Percentiles rank a stretch among this genome's conserved stretches.
phyloP scores from a whole-genome alignment of 2,113 vertebrate species.

The Labeo catla region DNA sequence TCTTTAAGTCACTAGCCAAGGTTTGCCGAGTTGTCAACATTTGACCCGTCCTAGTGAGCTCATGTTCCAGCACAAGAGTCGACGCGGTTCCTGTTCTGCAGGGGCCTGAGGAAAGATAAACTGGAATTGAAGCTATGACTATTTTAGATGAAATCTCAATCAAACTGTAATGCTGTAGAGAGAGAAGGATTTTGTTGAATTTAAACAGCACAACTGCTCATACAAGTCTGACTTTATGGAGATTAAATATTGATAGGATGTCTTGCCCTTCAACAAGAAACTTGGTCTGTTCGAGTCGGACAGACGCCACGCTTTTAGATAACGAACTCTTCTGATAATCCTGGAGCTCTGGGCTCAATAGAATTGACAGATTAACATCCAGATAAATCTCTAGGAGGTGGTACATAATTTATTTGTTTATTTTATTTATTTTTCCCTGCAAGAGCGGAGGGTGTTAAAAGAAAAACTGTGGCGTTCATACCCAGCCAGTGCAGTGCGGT shows the following conservation, averaged over 20 bases:
- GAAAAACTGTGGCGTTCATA: not conserved
- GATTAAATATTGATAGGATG: conserved; percentile 68
- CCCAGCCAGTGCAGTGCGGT: not conserved
- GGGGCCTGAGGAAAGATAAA: conserved; percentile 25
- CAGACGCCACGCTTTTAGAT: conserved; percentile 57
- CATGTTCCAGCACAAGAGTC: conserved; percentile 3
- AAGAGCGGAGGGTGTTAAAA: conserved; percentile 20
- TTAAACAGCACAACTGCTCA: not conserved
- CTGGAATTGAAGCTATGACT: conserved; percentile 21
- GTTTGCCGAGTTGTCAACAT: conserved; percentile 21
- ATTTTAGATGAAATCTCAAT: conserved; percentile 8
- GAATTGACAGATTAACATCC: conserved; percentile 52
- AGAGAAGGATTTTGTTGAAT: not conserved
- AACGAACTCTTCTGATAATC: conserved; percentile 65
- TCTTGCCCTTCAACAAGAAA: conserved; percentile 63
- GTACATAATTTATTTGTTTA: conserved; percentile 21
- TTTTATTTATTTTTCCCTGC: conserved; percentile 32
- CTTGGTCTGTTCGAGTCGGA: conserved; percentile 62
- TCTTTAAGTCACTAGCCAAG: not conserved
- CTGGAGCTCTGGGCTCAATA: conserved; percentile 50
- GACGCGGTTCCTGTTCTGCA: not conserved
- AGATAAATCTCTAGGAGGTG: conserved; percentile 22
- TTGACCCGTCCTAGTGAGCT: conserved; percentile 1
- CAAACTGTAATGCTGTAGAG: not conserved
- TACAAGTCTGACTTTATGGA: conserved; percentile 56